These are phyloP conservation scores for Sipha flava DNA, from an alignment of 1,140 invertebrate genomes.

Conservation along the genomic window DNA sequence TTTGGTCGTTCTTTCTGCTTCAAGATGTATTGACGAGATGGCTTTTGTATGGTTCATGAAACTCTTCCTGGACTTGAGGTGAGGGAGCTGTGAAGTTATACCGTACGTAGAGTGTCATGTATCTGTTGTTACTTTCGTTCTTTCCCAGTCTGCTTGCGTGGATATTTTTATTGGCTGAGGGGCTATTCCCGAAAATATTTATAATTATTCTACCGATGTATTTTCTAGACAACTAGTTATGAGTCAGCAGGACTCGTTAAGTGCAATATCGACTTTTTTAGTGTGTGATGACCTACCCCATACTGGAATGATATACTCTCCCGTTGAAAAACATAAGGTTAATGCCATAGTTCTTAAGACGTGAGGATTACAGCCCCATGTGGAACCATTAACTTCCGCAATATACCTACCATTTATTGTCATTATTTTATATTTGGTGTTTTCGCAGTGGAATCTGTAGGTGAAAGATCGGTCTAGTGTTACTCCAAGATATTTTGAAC, in stretches of 20 bases:
- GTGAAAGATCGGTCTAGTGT: too few relatives aligned
- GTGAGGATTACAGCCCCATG: background rate
- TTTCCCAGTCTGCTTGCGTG: background rate
- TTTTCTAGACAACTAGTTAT: background rate
- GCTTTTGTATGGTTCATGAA: too few relatives aligned
- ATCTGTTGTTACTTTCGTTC: too few relatives aligned
- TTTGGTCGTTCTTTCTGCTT: too few relatives aligned
- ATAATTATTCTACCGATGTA: constrained; percentile 7
- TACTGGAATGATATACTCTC: background rate
- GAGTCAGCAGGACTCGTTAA: background rate
- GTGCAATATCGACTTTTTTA: background rate
- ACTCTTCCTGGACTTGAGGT: background rate
- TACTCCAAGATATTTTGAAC: constrained; percentile 24
- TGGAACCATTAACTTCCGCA: background rate
- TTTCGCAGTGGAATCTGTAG: constrained; percentile 6
- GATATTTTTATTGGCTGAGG: background rate
- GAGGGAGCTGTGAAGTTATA: background rate
- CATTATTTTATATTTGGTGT: constrained; percentile 9
- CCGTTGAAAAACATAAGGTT: background rate
- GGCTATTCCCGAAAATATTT: constrained; percentile 13
- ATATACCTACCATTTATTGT: background rate
- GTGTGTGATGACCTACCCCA: constrained; percentile 1
- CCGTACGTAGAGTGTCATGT: background rate
- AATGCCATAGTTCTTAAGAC: background rate
- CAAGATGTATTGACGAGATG: too few relatives aligned